Percentiles rank a stretch among this genome's conserved stretches.
These are phyloP conservation scores for Leptoteleia sp. DNA, from an alignment of 1,140 invertebrate species.

Conservation along the genomic window DNA sequence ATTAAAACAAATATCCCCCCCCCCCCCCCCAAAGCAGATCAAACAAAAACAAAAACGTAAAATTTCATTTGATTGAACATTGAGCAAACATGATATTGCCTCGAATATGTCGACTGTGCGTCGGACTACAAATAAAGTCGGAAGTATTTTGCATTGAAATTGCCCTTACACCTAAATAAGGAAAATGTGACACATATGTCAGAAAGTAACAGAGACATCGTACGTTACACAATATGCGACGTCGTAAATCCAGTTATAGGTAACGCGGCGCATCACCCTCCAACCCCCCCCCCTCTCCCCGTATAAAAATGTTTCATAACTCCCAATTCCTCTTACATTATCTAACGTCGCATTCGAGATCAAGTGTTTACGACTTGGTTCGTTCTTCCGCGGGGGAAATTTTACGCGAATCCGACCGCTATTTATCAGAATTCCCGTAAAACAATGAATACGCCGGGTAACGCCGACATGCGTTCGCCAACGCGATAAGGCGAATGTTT, in stretches of 20 bases:
- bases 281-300: background rate
- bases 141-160: too few species aligned
- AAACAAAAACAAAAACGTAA: too few species aligned
- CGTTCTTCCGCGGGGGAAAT: constrained; percentile 14
- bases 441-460: too few species aligned
- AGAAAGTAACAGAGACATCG: constrained; percentile 22
- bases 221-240: constrained; percentile 27
- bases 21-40: too few species aligned
- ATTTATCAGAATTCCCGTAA: constrained; percentile 15
- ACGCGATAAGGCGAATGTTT: too few species aligned
- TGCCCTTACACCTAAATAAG: constrained; percentile 18
- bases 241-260: constrained; percentile 40
- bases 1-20: too few species aligned
- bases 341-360: constrained; percentile 10
- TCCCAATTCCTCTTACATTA: constrained; percentile 25
- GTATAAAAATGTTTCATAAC: constrained; percentile 36
- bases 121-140: too few species aligned
- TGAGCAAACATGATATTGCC: too few species aligned
- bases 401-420: constrained; percentile 11
- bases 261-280: constrained; percentile 3
- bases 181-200: constrained; percentile 36
- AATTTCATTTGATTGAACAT: too few species aligned
- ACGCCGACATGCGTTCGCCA: too few species aligned
- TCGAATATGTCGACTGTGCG: too few species aligned
- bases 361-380: constrained; percentile 32